Evolutionary conservation across 2,888 invertebrate genomes (phyloP).

Genomic region (Cremastobaeus sp.): DNA sequence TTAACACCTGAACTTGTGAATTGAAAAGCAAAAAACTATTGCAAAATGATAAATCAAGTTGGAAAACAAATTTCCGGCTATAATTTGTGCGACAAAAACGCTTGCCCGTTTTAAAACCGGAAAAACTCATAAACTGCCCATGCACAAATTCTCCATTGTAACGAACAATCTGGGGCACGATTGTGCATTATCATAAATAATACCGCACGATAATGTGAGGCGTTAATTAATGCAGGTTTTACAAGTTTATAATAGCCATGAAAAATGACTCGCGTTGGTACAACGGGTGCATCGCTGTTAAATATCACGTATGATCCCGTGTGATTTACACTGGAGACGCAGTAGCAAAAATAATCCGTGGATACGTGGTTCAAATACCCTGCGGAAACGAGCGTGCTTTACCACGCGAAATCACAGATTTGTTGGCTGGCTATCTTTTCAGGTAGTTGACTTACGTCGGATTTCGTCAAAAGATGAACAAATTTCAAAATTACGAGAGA

Average conservation of each 20-base stretch:
- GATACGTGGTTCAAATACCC: conserved; percentile 11
- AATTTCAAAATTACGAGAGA: too few relatives aligned
- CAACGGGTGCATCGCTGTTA: conserved; percentile 5
- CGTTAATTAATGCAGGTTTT: conserved; percentile 47
- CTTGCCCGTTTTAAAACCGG: too few relatives aligned
- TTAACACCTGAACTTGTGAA: too few relatives aligned
- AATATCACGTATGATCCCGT: conserved; percentile 35
- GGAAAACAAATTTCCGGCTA: too few relatives aligned
- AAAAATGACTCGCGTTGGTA: conserved; percentile 29
- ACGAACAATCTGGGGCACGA: conserved; percentile 21
- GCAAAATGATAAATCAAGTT: too few relatives aligned
- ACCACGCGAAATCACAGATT: conserved; percentile 22
- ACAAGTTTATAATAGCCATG: conserved; percentile 46
- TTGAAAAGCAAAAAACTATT: too few relatives aligned
- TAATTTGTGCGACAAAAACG: too few relatives aligned
- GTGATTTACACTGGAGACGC: conserved; percentile 29
- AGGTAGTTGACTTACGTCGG: conserved; percentile 1
- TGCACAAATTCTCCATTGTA: conserved; percentile 18
- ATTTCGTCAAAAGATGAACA: too few relatives aligned
- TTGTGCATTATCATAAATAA: conserved; percentile 49
- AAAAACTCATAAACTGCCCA: too few relatives aligned
- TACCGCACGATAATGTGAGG: conserved; percentile 29
- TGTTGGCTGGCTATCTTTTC: conserved; percentile 18
- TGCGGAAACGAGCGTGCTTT: conserved; percentile 23
- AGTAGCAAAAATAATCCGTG: conserved; percentile 24